Evolutionary conservation across 2,888 invertebrate genomes (phyloP).

Genomic region (Pollenia griseotomentosa): DNA sequence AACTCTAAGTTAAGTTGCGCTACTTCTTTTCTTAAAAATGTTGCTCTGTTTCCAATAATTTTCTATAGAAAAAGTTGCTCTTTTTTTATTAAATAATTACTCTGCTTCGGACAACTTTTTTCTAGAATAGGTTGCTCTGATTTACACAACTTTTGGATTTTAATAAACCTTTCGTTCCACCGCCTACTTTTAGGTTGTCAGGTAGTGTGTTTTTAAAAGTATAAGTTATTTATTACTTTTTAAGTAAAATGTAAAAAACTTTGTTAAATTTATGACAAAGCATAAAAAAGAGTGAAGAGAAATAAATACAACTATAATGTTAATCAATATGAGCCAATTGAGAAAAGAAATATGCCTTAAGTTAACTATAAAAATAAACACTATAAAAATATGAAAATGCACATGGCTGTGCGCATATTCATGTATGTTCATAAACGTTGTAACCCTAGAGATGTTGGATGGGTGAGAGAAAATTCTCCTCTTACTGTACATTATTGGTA

Average conservation of each 20-base stretch:
- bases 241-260: neutral
- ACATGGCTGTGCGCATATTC: neutral
- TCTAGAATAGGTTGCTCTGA: neutral
- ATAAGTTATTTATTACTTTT: too few relatives aligned
- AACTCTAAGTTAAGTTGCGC: too few relatives aligned
- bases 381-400: neutral
- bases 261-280: neutral
- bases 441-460: conserved; percentile 34
- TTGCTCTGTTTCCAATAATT: too few relatives aligned
- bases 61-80: too few relatives aligned
- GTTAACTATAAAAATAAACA: conserved; percentile 43
- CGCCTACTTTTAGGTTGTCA: too few relatives aligned
- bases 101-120: neutral
- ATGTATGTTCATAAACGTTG: neutral
- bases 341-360: neutral
- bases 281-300: neutral
- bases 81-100: neutral
- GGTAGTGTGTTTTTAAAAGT: too few relatives aligned
- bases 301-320: conserved; percentile 26
- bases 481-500: neutral
- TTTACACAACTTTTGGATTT: neutral
- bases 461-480: neutral
- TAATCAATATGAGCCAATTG: conserved; percentile 37
- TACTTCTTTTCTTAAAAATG: too few relatives aligned
- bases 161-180: too few relatives aligned